Base-by-base conservation (phyloP, 1,140 invertebrate genomes). In the Cataglyphis hispanica region DNA sequence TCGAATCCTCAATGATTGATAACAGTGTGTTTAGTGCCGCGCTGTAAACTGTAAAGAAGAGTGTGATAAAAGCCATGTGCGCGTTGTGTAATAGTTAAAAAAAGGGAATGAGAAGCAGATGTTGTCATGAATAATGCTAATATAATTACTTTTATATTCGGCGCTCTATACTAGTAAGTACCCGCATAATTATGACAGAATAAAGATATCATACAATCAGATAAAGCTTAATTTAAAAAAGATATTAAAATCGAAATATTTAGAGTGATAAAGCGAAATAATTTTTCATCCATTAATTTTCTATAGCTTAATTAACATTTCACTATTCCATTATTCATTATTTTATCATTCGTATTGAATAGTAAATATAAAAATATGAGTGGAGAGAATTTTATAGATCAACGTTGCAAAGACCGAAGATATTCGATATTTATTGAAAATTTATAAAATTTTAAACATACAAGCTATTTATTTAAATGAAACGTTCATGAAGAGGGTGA, bases 381-480 rank as follows among this genome's bases (percentile, higher is more conserved):
- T 74, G 1, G 53, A 1, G 16, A 10, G 11, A 7, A 56, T 37
- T 74, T 58, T 11, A 31, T 16, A n/a, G 27, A 56, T 37, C 1
- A 61, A 50, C 25, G 16, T 22, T 4, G 40, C 25, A 50, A 31
- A 43, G 22, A 43, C 22, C 63, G 19, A 31, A 46, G 40, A 25
- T 22, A 22, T 25, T 37, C 40, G 19, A 67, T 37, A 11, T n/a
- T 50, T 8, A 37, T 22, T 34, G 7, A 25, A n/a, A 50, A 53
- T 50, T 22, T 5, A 19, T 63, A 31, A 50, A 46, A 50, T 34
- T 13, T 40, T 6, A 13, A 27, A 66, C 34, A 8, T 66, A 19
- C 40, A 25, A 16, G 40, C 37, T 37, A 22, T 61, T 66, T 50
- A 78, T 66, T 66, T 31, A n/a, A 78, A 78, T 67, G 10, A 80